phyloP scores from a whole-genome alignment of 2,113 vertebrate species.

The Zosterops pallidus region DNA sequence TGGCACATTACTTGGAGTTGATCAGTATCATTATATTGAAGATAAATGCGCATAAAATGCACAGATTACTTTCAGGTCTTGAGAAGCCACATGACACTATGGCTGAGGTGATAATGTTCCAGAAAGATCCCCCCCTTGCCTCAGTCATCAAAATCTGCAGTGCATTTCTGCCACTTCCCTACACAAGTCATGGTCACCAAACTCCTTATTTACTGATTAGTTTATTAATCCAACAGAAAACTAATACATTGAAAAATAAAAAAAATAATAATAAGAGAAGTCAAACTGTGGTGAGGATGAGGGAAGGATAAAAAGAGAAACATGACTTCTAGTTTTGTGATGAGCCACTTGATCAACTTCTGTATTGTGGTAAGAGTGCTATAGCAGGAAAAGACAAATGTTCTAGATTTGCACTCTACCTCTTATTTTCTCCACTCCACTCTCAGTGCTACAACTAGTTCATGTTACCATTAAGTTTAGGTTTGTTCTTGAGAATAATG shows the following conservation, averaged over 20 bases:
- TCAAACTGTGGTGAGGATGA: not conserved
- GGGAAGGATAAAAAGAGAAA: not conserved
- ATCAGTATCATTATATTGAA: not conserved
- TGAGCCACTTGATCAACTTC: not conserved
- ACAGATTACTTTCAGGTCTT: not conserved
- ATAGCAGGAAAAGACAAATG: not conserved
- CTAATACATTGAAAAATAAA: not conserved
- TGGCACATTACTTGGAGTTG: not conserved
- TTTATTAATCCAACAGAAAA: not conserved
- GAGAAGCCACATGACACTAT: not conserved
- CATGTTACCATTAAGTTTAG: not conserved
- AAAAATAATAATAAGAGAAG: not conserved
- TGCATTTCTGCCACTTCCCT: not conserved
- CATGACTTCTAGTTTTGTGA: not conserved
- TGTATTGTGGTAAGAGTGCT: not conserved
- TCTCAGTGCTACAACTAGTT: not conserved
- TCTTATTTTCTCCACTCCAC: not conserved
- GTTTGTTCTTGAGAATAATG: not conserved
- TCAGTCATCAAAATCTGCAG: not conserved
- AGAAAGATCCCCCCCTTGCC: not conserved
- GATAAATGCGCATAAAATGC: not conserved
- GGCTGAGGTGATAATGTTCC: not conserved
- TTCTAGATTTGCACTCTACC: not conserved
- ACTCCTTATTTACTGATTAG: not conserved
- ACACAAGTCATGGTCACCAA: not conserved